Evolutionary conservation across 1,140 invertebrate species (phyloP).

Genomic region (Pentalonia nigronervosa): DNA sequence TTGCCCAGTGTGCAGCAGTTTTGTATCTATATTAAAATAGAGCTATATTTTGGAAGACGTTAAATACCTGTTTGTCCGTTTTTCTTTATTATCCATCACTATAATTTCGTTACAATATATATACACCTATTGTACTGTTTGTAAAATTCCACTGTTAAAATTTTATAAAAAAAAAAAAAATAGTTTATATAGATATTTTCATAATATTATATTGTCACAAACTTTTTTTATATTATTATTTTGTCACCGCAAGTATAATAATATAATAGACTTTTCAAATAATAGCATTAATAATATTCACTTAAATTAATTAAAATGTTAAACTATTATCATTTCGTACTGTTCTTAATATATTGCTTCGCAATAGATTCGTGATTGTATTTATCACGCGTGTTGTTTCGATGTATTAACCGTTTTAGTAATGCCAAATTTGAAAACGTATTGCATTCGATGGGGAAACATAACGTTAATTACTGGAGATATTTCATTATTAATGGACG

Average conservation of each 20-base stretch:
- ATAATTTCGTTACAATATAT: background rate
- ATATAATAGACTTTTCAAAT: background rate
- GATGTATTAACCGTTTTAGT: background rate
- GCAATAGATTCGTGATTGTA: background rate
- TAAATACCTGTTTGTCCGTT: background rate
- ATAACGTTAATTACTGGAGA: background rate
- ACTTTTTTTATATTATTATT: too few relatives aligned
- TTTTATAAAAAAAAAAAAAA: background rate
- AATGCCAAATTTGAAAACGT: background rate
- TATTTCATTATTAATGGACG: slow-evolving; percentile 12
- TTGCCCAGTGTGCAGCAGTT: background rate
- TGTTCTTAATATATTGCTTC: background rate
- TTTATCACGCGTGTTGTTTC: background rate
- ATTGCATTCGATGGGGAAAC: background rate
- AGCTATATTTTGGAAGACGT: background rate
- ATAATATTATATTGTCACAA: too few relatives aligned
- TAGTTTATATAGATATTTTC: background rate
- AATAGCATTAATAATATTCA: too few relatives aligned
- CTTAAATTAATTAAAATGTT: background rate
- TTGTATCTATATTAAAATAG: background rate
- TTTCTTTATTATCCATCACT: background rate
- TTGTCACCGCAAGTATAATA: too few relatives aligned
- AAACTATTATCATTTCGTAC: background rate
- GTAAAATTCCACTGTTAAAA: background rate
- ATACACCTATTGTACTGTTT: background rate